A percentile compares a stretch with the other conserved stretches of the same genome.
Evolutionary conservation across 2,797 vertebrate species (phyloP).

Genomic region (Heteromormyrus szaboi): DNA sequence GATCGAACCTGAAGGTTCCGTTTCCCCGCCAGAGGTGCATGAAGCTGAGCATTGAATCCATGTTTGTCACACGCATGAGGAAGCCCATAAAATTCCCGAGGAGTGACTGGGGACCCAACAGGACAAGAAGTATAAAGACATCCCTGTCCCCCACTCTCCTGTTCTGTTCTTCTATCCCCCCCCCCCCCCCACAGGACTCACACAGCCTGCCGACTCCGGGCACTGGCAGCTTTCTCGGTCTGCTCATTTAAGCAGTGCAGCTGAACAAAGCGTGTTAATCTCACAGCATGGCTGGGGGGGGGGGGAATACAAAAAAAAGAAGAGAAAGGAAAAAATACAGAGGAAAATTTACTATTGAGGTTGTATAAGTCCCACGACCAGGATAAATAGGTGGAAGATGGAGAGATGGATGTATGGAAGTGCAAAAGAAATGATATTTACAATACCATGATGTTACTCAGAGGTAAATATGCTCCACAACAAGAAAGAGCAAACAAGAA

Average conservation of each 20-base stretch:
- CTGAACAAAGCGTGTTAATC: neutral
- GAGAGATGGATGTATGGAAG: neutral
- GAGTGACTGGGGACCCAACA: neutral
- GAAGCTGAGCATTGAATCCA: neutral
- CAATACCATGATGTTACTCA: neutral
- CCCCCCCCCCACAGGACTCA: neutral
- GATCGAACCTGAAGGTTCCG: neutral
- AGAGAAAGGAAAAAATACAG: neutral
- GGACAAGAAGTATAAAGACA: neutral
- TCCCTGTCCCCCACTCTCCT: neutral
- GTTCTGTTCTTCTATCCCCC: neutral
- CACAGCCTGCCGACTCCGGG: neutral
- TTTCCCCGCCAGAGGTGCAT: neutral
- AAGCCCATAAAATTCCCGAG: neutral
- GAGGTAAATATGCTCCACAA: neutral
- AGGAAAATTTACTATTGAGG: neutral
- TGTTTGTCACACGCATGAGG: neutral
- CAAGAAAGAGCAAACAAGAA: neutral
- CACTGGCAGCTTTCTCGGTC: neutral
- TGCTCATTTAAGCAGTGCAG: neutral
- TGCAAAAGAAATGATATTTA: neutral
- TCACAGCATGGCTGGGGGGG: neutral
- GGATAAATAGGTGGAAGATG: neutral
- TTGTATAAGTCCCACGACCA: neutral
- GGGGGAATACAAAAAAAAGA: neutral